Percentiles rank a stretch among this genome's conserved stretches.
Evolutionary conservation across 2,888 invertebrate species (phyloP).

Genomic region (Polydrusus tereticollis): DNA sequence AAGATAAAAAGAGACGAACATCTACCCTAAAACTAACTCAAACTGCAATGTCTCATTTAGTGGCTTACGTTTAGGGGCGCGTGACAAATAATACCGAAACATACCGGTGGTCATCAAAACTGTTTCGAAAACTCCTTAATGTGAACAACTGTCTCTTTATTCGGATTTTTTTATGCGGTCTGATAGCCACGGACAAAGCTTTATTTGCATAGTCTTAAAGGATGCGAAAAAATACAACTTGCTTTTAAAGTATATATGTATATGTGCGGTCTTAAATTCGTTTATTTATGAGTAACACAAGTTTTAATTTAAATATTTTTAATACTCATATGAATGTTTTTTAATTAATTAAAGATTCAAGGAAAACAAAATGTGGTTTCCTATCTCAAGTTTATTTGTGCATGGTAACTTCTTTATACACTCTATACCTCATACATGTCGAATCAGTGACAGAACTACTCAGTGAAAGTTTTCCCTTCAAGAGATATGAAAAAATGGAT

Average conservation of each 20-base stretch:
- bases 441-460: too few species aligned
- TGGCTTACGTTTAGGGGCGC: too few species aligned
- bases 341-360: neutral
- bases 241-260: conserved; percentile 34
- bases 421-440: too few species aligned
- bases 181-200: conserved; percentile 52
- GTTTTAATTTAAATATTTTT: conserved; percentile 19
- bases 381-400: too few species aligned
- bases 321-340: neutral
- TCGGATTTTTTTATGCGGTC: conserved; percentile 55
- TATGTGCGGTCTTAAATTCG: conserved; percentile 40
- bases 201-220: conserved; percentile 52
- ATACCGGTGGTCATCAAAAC: neutral
- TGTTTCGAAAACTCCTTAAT: conserved; percentile 48
- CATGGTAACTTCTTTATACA: too few species aligned
- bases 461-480: too few species aligned
- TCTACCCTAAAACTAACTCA: too few species aligned
- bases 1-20: too few species aligned
- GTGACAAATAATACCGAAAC: neutral
- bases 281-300: conserved; percentile 32
- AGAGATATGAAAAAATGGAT: too few species aligned
- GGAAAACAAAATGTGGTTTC: neutral
- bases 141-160: conserved; percentile 57
- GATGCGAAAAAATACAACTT: conserved; percentile 47
- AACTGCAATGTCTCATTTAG: too few species aligned